Base-by-base conservation (phyloP, 2,888 invertebrate genomes). In the Uropetala carovei region DNA sequence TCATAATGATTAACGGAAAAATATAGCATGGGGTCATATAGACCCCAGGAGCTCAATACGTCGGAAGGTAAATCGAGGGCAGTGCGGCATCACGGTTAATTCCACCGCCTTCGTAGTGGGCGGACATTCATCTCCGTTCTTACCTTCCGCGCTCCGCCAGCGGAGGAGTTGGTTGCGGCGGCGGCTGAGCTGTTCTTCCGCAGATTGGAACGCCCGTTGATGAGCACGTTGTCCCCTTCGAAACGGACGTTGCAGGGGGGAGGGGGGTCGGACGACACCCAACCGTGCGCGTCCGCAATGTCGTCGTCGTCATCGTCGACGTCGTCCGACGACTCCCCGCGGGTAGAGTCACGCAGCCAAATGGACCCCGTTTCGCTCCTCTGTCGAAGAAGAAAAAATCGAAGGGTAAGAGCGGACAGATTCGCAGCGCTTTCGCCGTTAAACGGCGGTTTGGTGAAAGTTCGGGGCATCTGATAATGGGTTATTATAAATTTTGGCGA, bases 161-260 rank as follows among this genome's bases (percentile, higher is more conserved):
- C 22, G 75, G 81, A 81, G n/a, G 59, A 89, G 68, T 92, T 85
- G 68, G 91, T 83, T 43, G 91, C 14, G n/a, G 93, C 94, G 94
- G 94, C 97, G 97, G 96, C 97, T 97, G 94, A 10, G 89, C 27
- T 64, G 64, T 57, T 68, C 94, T 96, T 96, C 94, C 97, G 97
- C 95, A 98, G 96, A 95, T 97, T 98, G 95, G 98, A 98, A 95
- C 97, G 97, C 93, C 98, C 98, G 96, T 98, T 98, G 96, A 98
- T 98, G 95, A 98, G 97, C 95, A 98, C 96, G 95, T 98, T 98
- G 95, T 97, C 98, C 95, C 98, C 98, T 95, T 97, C 96, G 95
- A 98, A 98, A 94, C 96, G 96, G 94, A 98, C 97, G 95, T 97
- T 96, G 95, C 89, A 98, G 64, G 98, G 98, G 94, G 98, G 97